A percentile compares a stretch with the other conserved stretches of the same genome.
These are phyloP conservation scores for Lagocephalus sceleratus DNA, from an alignment of 2,797 vertebrate genomes.

Conservation along the genomic window DNA sequence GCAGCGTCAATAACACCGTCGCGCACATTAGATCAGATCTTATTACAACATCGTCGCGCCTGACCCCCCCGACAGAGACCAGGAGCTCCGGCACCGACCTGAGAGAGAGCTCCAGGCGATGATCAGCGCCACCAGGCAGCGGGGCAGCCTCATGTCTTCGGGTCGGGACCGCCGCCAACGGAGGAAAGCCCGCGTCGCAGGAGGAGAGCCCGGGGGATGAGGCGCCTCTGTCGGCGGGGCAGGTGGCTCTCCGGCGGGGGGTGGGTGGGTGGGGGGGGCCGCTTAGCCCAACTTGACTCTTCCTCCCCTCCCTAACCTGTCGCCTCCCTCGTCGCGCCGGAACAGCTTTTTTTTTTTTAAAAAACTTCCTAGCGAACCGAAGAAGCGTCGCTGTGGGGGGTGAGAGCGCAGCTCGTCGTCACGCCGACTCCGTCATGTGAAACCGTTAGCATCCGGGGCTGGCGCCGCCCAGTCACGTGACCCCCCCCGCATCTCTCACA, in stretches of 20 bases:
- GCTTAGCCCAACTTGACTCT: too few relatives aligned
- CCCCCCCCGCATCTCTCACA: conserved; percentile 5
- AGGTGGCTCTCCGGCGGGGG: not conserved
- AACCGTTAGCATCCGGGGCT: conserved; percentile 32
- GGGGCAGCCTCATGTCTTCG: conserved; percentile 56
- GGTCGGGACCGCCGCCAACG: not conserved
- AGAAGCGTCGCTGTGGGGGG: too few relatives aligned
- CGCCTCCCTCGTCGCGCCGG: too few relatives aligned
- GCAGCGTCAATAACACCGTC: too few relatives aligned
- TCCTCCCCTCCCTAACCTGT: too few relatives aligned
- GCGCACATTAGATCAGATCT: too few relatives aligned
- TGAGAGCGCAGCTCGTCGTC: not conserved
- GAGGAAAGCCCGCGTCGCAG: not conserved
- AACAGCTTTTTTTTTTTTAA: too few relatives aligned
- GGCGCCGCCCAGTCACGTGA: conserved; percentile 68
- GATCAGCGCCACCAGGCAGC: conserved; percentile 12
- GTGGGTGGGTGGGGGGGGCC: too few relatives aligned
- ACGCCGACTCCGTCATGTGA: conserved; percentile 65
- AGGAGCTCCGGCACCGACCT: conserved; percentile 60
- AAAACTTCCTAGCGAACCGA: too few relatives aligned
- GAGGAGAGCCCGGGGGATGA: not conserved
- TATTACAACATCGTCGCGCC: not conserved
- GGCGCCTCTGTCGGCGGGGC: not conserved
- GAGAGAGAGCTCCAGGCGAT: conserved; percentile 42
- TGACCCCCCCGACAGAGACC: not conserved